These are phyloP conservation scores for Eretmocerus hayati DNA, from an alignment of 2,888 invertebrate genomes.

Conservation along the genomic window DNA sequence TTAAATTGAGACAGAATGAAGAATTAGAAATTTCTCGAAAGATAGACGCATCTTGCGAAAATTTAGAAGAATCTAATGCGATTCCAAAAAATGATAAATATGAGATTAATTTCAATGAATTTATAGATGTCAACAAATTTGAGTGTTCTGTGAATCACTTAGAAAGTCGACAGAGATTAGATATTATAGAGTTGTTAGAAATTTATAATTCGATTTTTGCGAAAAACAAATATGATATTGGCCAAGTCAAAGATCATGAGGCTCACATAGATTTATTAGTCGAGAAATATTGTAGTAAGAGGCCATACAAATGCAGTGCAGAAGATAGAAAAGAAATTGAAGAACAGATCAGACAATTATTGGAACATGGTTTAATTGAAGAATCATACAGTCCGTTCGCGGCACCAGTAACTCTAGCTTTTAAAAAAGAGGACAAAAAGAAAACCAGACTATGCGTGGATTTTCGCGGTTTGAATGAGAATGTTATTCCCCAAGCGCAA, in stretches of 20 bases:
- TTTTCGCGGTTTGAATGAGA: constrained; percentile 25
- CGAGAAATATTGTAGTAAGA: constrained; percentile 24
- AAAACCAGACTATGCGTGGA: constrained; percentile 25
- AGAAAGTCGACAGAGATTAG: too few species aligned
- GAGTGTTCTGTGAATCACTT: too few species aligned
- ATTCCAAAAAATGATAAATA: not conserved
- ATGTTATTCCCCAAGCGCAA: constrained; percentile 15
- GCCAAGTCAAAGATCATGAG: constrained; percentile 25
- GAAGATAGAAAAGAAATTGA: constrained; percentile 27
- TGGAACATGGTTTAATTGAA: constrained; percentile 26
- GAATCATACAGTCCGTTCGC: constrained; percentile 28
- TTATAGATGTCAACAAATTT: too few species aligned
- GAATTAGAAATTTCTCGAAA: not conserved
- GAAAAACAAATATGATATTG: constrained; percentile 28
- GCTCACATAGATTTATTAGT: constrained; percentile 24
- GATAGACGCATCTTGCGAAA: not conserved
- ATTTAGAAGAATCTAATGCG: not conserved
- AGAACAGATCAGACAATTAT: constrained; percentile 24
- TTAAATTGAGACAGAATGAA: constrained; percentile 18
- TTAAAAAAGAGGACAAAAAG: constrained; percentile 25
- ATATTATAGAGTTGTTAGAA: too few species aligned
- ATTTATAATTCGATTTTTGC: constrained; percentile 26
- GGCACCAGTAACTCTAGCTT: constrained; percentile 23
- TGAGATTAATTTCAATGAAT: too few species aligned
- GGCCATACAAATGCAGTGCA: constrained; percentile 23